Evolutionary conservation across 2,113 vertebrate species (phyloP), one percentile per base, ranked within the genome.

Genomic region (Nesoenas mayeri): DNA sequence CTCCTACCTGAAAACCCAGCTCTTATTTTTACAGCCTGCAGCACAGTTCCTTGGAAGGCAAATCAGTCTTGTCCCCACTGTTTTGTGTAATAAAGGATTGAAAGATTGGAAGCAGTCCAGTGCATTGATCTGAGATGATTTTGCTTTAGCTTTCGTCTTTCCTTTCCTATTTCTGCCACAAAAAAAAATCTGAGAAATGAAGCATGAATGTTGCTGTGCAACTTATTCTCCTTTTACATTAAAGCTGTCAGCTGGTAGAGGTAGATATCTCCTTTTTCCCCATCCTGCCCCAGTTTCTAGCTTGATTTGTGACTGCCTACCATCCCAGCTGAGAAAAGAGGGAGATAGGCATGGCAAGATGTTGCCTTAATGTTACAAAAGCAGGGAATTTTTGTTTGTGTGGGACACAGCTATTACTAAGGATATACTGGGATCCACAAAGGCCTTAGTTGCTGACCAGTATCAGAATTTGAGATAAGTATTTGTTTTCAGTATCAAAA

Each of bases 121-220:
- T 69, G 75, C 90, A 95, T 91, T 91, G 92, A 93, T 97, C 88
- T 94, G 83, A 94, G 88, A 91, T 95, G 85, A 95, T 94, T 91
- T 75, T 86, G 61, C 85, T 88, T 83, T 93, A 91, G 79, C 75
- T 93, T 93, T 91, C 75, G 42, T 80, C 83, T 95, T 88, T 85
- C 82, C 67, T 85, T 88, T 85, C 82, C 67, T 85, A 24, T 67
- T 85, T 26, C 85, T 97, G 75, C 72, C 64, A 71, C 82, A 84
- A 64, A 47, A 89, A 89, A 88, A 26, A 90, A 47, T 83, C 60
- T 79, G 67, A 93, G 92, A 85, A 89, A 74, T 58, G 75, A 96
- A 82, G 88, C 42, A 1, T 79, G 42, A 74, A 74, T 62, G 67
- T 88, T 91, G 79, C 79, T 58, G 96, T 96, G 92, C 67, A 87